Evolutionary conservation across 1,140 invertebrate genomes (phyloP).

Genomic region (Drosophila lowei): DNA sequence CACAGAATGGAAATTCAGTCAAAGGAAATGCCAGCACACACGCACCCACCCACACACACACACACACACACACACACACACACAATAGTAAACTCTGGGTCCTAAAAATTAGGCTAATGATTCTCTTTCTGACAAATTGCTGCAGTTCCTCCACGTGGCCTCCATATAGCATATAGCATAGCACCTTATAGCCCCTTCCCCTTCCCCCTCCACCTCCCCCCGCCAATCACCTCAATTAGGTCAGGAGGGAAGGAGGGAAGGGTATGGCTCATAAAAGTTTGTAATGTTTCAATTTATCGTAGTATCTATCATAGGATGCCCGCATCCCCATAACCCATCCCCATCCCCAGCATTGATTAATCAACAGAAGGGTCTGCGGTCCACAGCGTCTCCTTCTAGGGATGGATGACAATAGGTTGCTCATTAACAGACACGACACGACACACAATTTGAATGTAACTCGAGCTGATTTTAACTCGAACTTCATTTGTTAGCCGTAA

Average conservation of each 20-base stretch:
- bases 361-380: constrained; percentile 1
- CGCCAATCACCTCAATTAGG: constrained; percentile 14
- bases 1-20: constrained; percentile 49
- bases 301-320: constrained; percentile 8
- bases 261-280: constrained; percentile 46
- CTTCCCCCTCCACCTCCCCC: background rate
- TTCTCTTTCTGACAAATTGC: constrained; percentile 68
- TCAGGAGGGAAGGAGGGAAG: background rate
- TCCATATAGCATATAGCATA: constrained; percentile 31
- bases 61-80: constrained; percentile 55
- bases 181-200: constrained; percentile 21
- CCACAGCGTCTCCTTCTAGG: constrained; percentile 1
- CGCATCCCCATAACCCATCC: constrained; percentile 18
- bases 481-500: background rate
- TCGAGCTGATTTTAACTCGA: background rate
- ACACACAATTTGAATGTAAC: constrained; percentile 15
- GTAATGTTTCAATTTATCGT: constrained; percentile 45
- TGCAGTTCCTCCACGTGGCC: constrained; percentile 66
- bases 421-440: constrained; percentile 20
- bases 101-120: constrained; percentile 75
- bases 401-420: constrained; percentile 25
- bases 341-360: constrained; percentile 37
- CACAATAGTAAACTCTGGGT: constrained; percentile 13
- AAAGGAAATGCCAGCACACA: constrained; percentile 60
- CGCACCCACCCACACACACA: constrained; percentile 55